Evolutionary conservation across 2,113 vertebrate genomes (phyloP).

Genomic region (Neotragus moschatus): DNA sequence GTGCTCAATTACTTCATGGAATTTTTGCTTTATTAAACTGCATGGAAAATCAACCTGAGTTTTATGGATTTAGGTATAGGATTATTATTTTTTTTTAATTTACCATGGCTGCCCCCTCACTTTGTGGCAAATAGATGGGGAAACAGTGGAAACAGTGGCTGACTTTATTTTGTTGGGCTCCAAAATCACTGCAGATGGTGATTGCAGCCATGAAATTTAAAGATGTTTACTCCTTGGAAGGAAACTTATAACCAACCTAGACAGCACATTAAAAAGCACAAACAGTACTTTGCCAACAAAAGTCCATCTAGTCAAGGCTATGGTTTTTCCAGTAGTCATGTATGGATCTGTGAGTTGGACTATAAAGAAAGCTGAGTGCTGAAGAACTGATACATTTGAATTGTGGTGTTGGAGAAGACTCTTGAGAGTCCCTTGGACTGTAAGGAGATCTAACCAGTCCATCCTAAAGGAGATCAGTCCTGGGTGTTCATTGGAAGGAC

Average conservation of each 20-base stretch:
- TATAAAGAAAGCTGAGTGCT: background rate
- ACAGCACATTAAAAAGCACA: background rate
- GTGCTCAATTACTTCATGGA: background rate
- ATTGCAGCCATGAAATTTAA: background rate
- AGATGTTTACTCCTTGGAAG: background rate
- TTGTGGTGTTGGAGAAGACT: background rate
- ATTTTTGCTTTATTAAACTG: background rate
- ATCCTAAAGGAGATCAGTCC: background rate
- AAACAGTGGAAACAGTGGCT: background rate
- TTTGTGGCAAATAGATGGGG: background rate
- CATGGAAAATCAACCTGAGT: background rate
- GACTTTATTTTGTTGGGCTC: background rate
- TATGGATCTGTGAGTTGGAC: background rate
- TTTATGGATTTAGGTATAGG: background rate
- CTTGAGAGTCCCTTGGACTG: background rate
- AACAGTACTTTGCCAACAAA: background rate
- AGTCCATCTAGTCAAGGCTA: background rate
- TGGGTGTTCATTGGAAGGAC: background rate
- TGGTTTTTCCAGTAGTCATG: background rate
- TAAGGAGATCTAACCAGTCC: background rate
- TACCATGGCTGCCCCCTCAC: background rate
- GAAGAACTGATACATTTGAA: background rate
- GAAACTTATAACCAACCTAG: background rate
- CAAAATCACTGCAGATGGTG: background rate
- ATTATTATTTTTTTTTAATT: background rate